These are phyloP conservation scores for Rhinatrema bivittatum DNA, from an alignment of 2,797 vertebrate genomes.

Conservation along the genomic window DNA sequence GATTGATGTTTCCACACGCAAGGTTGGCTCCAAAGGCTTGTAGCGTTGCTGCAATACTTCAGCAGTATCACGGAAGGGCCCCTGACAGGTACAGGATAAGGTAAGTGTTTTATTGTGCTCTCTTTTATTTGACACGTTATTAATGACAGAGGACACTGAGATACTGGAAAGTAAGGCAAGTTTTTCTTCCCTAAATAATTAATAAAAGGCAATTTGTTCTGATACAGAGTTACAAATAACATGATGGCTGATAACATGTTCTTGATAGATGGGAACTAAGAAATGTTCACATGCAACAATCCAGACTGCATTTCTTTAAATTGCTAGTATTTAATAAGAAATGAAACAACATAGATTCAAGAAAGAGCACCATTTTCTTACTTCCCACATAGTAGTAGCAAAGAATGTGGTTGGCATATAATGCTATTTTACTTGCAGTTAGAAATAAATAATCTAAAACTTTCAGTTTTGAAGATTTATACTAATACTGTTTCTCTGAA, in stretches of 20 bases:
- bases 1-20: slow-evolving; percentile 63
- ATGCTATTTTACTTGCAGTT: neutral
- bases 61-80: slow-evolving; percentile 58
- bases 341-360: neutral
- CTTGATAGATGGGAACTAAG: slow-evolving; percentile 14
- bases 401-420: neutral
- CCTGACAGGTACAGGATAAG: slow-evolving; percentile 53
- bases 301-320: slow-evolving; percentile 2
- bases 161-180: slow-evolving; percentile 11
- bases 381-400: neutral
- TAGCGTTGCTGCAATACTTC: slow-evolving; percentile 69
- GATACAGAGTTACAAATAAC: slow-evolving; percentile 10
- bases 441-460: neutral
- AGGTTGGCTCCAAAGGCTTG: slow-evolving; percentile 66
- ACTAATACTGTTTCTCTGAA: slow-evolving; percentile 1
- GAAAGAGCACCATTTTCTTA: neutral
- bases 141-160: slow-evolving; percentile 17
- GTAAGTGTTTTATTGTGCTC: slow-evolving; percentile 19
- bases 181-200: slow-evolving; percentile 24
- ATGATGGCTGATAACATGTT: slow-evolving; percentile 13
- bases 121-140: slow-evolving; percentile 5
- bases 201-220: slow-evolving; percentile 20
- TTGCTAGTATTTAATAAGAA: slow-evolving; percentile 6
- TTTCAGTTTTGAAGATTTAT: slow-evolving; percentile 3
- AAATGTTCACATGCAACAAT: neutral